Evolutionary conservation across 2,888 invertebrate species (phyloP).

Genomic region (Yponomeuta plumbellus): DNA sequence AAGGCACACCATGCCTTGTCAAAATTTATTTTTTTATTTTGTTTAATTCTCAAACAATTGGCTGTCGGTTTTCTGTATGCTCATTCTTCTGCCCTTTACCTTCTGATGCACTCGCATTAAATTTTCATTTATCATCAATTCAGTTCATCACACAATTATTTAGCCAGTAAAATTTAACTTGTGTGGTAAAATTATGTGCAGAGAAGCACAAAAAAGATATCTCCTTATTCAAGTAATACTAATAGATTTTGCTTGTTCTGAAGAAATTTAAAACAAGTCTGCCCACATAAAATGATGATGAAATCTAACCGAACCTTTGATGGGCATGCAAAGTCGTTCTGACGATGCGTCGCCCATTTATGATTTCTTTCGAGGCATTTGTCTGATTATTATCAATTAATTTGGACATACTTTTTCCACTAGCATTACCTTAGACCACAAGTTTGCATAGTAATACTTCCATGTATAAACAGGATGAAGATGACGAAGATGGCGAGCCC

Average conservation of each 20-base stretch:
- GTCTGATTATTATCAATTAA: constrained; percentile 49
- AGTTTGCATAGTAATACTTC: neutral
- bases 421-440: neutral
- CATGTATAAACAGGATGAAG: constrained; percentile 72
- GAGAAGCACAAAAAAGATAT: neutral
- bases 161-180: too few relatives aligned
- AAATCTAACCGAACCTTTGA: constrained; percentile 55
- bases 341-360: constrained; percentile 43
- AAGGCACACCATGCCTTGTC: constrained; percentile 17
- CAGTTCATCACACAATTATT: too few relatives aligned
- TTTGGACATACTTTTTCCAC: constrained; percentile 9
- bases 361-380: constrained; percentile 73
- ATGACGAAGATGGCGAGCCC: constrained; percentile 86
- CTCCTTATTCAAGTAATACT: neutral
- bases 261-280: too few relatives aligned
- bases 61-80: constrained; percentile 71
- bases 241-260: constrained; percentile 20
- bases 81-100: constrained; percentile 64
- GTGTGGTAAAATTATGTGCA: too few relatives aligned
- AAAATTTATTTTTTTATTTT: constrained; percentile 22
- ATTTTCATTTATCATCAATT: neutral
- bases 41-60: constrained; percentile 36
- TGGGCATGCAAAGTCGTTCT: constrained; percentile 57
- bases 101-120: constrained; percentile 42
- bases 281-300: constrained; percentile 49